Base-by-base conservation (phyloP, 2,113 vertebrate species). In the Rafetus swinhoei region DNA sequence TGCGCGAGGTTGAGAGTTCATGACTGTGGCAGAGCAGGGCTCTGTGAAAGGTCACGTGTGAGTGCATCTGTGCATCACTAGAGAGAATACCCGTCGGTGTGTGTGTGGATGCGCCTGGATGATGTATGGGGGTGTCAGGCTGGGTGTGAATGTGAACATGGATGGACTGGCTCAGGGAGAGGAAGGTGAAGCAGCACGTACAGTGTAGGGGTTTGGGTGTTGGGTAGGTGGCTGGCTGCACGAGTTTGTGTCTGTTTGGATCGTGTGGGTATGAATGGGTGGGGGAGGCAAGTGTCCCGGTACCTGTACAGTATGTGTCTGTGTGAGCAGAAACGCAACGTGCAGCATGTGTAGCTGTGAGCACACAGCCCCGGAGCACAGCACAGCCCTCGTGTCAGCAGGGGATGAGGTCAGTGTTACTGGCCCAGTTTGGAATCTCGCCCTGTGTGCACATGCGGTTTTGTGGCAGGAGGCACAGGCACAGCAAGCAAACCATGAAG, bases 1-100 rank as follows among this genome's bases (percentile, higher is more conserved):
- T 87, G 92, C 4, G 0, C 21, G 79, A 86, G 35, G 6, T 81
- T 80, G 59, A 15, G 5, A 54, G 81, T 1, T 2, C 50, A 39
- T 3, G 60, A 88, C 1, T 0, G 60, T 45, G 45, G 53, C 9
- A 6, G 4, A 93, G 19, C 39, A 76, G 90, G 60, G 59, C 60
- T 90, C 4, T 0, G 45, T 76, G 85, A 69, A 57, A 65, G 60
- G 35, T 45, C 83, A 87, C 59, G 54, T 3, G 0, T 5, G 1
- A 50, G 24, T 45, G 62, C 45, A 11, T 65, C 29, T 25, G 45
- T 27, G 39, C 16, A 15, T 69, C 19, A 15, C 35, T 72, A 19
- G 50, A 15, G 62, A 21, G 22, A 54, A n/a, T 74, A n/a, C 27
- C 45, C 57, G 35, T 19, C 45, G 83, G 21, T 19, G 27, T 59